Percentiles rank a stretch among this genome's conserved stretches.
Evolutionary conservation across 1,140 invertebrate species (phyloP).

Genomic region (Pseudomyrmex sp.): DNA sequence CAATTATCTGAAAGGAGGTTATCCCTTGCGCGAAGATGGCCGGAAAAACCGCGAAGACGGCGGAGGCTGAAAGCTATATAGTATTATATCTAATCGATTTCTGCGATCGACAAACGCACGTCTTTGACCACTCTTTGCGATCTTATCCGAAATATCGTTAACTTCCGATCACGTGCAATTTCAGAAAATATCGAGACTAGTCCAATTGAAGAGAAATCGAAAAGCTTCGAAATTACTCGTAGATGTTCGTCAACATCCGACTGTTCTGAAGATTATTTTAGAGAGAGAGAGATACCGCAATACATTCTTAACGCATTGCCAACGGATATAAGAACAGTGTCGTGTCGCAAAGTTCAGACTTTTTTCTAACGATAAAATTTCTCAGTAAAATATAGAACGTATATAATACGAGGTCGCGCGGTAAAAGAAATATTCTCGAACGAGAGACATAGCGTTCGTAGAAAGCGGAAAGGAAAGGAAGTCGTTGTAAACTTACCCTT

Average conservation of each 20-base stretch:
- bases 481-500: slow-evolving; percentile 82
- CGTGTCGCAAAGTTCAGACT: no score
- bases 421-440: neutral
- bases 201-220: no score
- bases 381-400: neutral
- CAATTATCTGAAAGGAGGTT: slow-evolving; percentile 26
- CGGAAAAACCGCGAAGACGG: neutral
- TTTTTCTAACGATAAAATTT: no score
- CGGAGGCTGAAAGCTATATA: neutral
- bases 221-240: no score
- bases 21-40: neutral
- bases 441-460: neutral
- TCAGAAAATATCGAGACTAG: no score
- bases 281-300: no score
- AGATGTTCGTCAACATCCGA: no score
- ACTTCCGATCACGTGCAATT: no score
- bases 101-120: neutral
- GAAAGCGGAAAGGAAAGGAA: slow-evolving; percentile 42
- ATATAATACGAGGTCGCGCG: neutral
- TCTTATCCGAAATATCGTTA: neutral
- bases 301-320: neutral
- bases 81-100: neutral
- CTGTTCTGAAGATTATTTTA: neutral
- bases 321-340: neutral
- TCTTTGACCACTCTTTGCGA: no score